A percentile compares a stretch with the other conserved stretches of the same genome.
phyloP scores from a whole-genome alignment of 2,113 vertebrate species.

The Melanotaenia duboulayi region DNA sequence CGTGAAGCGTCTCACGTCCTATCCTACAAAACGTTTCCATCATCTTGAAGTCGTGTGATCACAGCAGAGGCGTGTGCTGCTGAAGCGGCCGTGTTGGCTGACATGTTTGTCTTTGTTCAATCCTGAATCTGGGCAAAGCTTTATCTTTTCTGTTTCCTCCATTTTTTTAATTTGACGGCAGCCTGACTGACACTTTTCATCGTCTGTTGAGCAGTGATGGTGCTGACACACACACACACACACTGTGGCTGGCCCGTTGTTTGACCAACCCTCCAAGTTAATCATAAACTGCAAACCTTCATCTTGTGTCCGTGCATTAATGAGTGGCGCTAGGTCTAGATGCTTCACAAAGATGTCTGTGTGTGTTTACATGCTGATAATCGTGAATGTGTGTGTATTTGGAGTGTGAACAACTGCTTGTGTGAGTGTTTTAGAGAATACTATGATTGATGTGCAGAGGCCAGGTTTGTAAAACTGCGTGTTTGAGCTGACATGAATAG shows the following conservation, averaged over 20 bases:
- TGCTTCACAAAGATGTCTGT: neutral
- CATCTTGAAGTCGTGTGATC: slow-evolving; percentile 44
- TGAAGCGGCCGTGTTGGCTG: slow-evolving; percentile 40
- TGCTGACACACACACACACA: slow-evolving; percentile 7
- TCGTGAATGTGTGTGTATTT: slow-evolving; percentile 2
- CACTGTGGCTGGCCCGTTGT: slow-evolving; percentile 19
- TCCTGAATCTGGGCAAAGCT: slow-evolving; percentile 50
- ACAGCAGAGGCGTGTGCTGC: slow-evolving; percentile 43
- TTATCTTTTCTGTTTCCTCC: slow-evolving; percentile 40
- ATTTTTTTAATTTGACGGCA: slow-evolving; percentile 65
- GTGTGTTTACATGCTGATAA: neutral
- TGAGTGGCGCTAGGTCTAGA: slow-evolving; percentile 1
- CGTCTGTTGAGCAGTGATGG: slow-evolving; percentile 55
- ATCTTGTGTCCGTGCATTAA: slow-evolving; percentile 10
- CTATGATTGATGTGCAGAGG: slow-evolving; percentile 56
- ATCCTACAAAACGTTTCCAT: slow-evolving; percentile 43
- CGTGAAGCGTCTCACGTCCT: slow-evolving; percentile 43
- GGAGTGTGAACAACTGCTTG: neutral
- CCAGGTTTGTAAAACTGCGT: slow-evolving; percentile 29
- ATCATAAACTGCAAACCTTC: slow-evolving; percentile 20
- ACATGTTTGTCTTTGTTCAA: slow-evolving; percentile 64
- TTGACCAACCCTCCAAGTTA: slow-evolving; percentile 14
- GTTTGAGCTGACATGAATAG: slow-evolving; percentile 55
- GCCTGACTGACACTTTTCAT: slow-evolving; percentile 64
- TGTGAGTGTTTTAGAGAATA: slow-evolving; percentile 16